Percentiles rank a stretch among this genome's conserved stretches.
phyloP scores from a whole-genome alignment of 2,797 vertebrate species.

The Anguilla anguilla region DNA sequence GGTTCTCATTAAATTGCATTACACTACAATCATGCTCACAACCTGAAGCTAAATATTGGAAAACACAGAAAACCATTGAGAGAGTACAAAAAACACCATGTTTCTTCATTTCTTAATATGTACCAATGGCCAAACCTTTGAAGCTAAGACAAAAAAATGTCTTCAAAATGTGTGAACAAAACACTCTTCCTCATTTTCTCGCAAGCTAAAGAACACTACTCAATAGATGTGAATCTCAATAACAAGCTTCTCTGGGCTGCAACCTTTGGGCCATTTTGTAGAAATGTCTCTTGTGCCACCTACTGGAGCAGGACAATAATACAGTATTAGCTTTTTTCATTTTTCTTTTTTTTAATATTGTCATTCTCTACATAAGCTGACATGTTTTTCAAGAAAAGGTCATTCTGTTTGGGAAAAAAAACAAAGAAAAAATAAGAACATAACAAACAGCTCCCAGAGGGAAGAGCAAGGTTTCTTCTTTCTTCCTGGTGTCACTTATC shows the following conservation, averaged over 20 bases:
- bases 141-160: background rate
- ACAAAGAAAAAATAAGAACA: slow-evolving; percentile 24
- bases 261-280: slow-evolving; percentile 5
- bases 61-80: background rate
- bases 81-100: background rate
- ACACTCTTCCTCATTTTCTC: background rate
- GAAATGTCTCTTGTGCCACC: slow-evolving; percentile 41
- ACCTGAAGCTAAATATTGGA: background rate
- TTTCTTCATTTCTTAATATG: background rate
- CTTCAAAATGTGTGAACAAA: background rate
- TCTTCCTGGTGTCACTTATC: slow-evolving; percentile 12
- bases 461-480: background rate
- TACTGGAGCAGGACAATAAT: slow-evolving; percentile 29
- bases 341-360: background rate
- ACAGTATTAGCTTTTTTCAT: background rate
- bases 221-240: background rate
- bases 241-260: background rate
- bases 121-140: background rate
- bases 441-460: slow-evolving; percentile 26
- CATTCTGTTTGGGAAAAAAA: slow-evolving; percentile 19
- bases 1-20: background rate
- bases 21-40: background rate
- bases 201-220: background rate
- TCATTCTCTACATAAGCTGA: slow-evolving; percentile 5
- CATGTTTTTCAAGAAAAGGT: slow-evolving; percentile 21